These are phyloP conservation scores for Rhopalosiphum nymphaeae DNA, from an alignment of 2,888 invertebrate species.

Conservation along the genomic window DNA sequence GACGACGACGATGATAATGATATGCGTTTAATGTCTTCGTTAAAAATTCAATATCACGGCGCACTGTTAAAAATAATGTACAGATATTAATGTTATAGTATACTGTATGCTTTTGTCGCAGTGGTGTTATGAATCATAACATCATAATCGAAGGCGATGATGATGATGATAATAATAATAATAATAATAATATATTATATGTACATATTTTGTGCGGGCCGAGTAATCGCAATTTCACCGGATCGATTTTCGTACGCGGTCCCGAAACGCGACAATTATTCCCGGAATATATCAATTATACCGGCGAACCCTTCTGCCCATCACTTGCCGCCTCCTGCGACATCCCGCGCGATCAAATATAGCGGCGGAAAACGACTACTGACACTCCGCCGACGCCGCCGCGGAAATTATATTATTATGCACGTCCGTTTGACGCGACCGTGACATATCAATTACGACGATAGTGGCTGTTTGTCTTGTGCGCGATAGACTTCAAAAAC, in stretches of 20 bases:
- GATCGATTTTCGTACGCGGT: background rate
- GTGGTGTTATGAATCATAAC: background rate
- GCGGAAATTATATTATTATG: background rate
- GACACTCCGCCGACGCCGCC: background rate
- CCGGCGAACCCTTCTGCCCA: background rate
- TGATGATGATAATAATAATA: too few species aligned
- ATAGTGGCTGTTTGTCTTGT: background rate
- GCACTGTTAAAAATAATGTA: background rate
- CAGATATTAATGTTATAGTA: background rate
- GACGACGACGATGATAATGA: background rate
- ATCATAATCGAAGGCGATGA: background rate
- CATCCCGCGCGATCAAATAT: background rate
- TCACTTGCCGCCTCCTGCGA: background rate
- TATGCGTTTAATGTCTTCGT: background rate
- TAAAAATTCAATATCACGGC: background rate
- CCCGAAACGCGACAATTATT: background rate
- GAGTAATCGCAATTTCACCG: background rate
- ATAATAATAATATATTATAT: background rate
- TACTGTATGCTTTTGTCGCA: background rate
- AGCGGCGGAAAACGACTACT: background rate
- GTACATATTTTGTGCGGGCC: background rate
- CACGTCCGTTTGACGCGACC: background rate
- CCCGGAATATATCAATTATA: background rate
- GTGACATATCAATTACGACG: slow-evolving; percentile 9
- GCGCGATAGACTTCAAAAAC: background rate